These are phyloP conservation scores for Brachionus plicatilis DNA, from an alignment of 1,140 invertebrate genomes.

Conservation along the genomic window DNA sequence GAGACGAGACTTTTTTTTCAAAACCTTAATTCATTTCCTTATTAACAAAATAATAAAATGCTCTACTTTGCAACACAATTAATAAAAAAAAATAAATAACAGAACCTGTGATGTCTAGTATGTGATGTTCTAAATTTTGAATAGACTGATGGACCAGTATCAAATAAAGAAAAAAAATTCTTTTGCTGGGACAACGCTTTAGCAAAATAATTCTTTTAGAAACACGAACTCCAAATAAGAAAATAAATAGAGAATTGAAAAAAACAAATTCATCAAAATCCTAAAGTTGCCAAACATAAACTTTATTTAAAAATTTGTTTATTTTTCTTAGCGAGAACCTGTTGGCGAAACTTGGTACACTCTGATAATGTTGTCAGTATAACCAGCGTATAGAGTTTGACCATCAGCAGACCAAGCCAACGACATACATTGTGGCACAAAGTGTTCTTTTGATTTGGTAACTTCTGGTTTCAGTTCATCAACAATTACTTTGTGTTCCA, in stretches of 20 bases:
- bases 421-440: constrained; percentile 86
- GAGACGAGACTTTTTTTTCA: neutral
- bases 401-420: constrained; percentile 98
- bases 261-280: neutral
- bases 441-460: constrained; percentile 57
- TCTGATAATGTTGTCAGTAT: constrained; percentile 94
- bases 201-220: neutral
- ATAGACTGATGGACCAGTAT: neutral
- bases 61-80: neutral
- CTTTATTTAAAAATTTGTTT: constrained; percentile 5
- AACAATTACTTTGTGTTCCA: constrained; percentile 98
- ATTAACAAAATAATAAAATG: neutral
- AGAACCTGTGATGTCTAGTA: neutral
- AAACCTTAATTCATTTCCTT: neutral
- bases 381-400: constrained; percentile 96
- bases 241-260: constrained; percentile 1
- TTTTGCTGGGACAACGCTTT: neutral
- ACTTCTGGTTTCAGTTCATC: constrained; percentile 94
- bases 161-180: neutral
- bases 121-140: neutral
- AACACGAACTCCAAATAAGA: neutral
- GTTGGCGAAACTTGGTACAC: constrained; percentile 61
- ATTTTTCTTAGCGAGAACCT: neutral
- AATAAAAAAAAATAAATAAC: neutral
- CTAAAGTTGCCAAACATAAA: neutral